Conservation (phyloP, 2,888 invertebrate species). For the Aleiodes alternator region DNA sequence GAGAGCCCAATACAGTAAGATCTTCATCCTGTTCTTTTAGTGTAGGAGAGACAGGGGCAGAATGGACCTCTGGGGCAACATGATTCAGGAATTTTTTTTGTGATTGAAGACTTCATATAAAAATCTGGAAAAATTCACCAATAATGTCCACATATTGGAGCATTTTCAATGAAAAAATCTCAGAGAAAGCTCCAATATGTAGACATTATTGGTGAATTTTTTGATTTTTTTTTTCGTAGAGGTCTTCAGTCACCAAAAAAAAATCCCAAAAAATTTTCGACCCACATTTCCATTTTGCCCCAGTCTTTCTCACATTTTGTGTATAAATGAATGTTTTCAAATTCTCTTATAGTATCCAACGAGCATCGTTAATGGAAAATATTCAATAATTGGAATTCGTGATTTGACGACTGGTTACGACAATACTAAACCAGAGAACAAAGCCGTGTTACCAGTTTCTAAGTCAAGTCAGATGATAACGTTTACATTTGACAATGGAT, state of each 20-base stretch:
- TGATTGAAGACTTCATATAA: too few species aligned
- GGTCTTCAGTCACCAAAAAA: too few species aligned
- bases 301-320: neutral
- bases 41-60: too few species aligned
- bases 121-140: too few species aligned
- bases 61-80: too few species aligned
- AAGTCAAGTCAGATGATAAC: constrained; percentile 93
- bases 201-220: neutral
- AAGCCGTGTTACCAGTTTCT: constrained; percentile 83
- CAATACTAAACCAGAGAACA: constrained; percentile 82
- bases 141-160: too few species aligned
- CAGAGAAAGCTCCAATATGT: too few species aligned
- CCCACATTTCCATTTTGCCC: too few species aligned
- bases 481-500: constrained; percentile 91
- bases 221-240: too few species aligned
- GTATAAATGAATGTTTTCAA: neutral
- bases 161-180: too few species aligned
- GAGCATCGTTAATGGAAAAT: constrained; percentile 80
- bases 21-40: constrained; percentile 3
- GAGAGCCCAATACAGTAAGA: constrained; percentile 79
- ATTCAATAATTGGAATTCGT: constrained; percentile 82
- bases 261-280: too few species aligned
- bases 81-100: too few species aligned
- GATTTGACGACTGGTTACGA: constrained; percentile 95
- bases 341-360: constrained; percentile 82